Evolutionary conservation across 2,797 vertebrate species (phyloP), one percentile per base, ranked within the genome.

Genomic region (Pangasius sanitwongsei): DNA sequence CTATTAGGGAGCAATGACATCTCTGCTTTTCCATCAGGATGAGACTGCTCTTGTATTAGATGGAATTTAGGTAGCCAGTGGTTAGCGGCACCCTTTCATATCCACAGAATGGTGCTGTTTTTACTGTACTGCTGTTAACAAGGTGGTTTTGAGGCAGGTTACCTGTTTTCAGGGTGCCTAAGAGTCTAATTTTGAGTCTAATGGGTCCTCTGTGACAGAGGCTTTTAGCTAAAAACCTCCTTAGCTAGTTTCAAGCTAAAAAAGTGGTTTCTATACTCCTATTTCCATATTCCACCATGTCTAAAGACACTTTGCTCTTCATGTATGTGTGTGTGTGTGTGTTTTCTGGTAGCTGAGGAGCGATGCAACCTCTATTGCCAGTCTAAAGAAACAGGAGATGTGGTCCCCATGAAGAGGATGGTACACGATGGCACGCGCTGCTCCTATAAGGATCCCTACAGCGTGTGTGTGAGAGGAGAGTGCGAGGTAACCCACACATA

Each of bases 351-450:
- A 99, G 98, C 95, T 88, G 98, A 99, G 57, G 97, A 98, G 90
- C 95, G 97, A 25, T 99, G 98, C 87, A 97, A 96, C 90, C 96
- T 99, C 12, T 96, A 97, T 89, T 99, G 98, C 0, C 96, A 97
- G 89, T 99, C 98, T 0, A 96, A 95, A 92, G 97, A 99, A 92
- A 98, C 96, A 0, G 94, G 94, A 0, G 97, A 97, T 0, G 96
- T 97, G 83, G 98, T 98, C 2, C 97, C 97, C 89, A 98, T 99
- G 98, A 97, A 98, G 89, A 96, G 97, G 93, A 96, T 97, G 96
- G 97, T 97, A 9, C 97, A 99, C 0, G 98, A 99, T 0, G 98
- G 98, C 92, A 99, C 98, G 0, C 96, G 93, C 69, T 99, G 98
- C 93, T 99, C 98, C 90, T 99, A 99, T 91, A 96, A 96, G 75